phyloP scores from a whole-genome alignment of 2,113 vertebrate genomes.

The Apodemus sylvaticus region DNA sequence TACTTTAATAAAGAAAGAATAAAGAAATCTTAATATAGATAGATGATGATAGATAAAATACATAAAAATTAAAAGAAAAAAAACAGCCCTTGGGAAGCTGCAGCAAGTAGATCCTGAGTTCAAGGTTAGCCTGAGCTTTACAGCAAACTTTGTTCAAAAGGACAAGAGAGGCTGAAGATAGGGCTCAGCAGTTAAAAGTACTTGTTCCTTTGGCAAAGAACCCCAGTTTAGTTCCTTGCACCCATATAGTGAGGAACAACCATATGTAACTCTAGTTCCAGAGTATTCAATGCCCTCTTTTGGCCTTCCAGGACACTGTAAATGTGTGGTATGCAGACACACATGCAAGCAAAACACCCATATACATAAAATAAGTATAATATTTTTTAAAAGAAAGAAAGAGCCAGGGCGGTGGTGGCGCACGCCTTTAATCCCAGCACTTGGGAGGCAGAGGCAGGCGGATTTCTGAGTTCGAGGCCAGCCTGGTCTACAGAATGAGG shows the following conservation, averaged over 20 bases:
- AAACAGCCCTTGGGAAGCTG: no score
- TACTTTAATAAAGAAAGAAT: no score
- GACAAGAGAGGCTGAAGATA: neutral
- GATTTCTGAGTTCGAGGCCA: no score
- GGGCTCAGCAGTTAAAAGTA: neutral
- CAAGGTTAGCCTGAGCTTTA: neutral
- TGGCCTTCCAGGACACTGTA: neutral
- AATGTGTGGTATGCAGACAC: neutral
- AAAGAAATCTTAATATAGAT: no score
- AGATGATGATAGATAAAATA: neutral
- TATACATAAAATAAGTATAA: neutral
- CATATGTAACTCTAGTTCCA: neutral
- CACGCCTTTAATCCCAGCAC: no score
- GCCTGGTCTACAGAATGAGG: no score
- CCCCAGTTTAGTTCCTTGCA: neutral
- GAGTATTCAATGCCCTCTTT: neutral
- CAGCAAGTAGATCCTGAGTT: neutral
- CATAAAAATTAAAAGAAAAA: no score
- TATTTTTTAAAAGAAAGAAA: no score
- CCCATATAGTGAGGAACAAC: neutral
- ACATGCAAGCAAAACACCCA: neutral
- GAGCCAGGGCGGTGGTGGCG: no score
- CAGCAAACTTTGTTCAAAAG: neutral
- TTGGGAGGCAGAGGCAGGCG: no score
- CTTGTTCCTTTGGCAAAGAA: neutral